These are phyloP conservation scores for Chloebia gouldiae DNA, from an alignment of 2,113 vertebrate species.

Conservation along the genomic window DNA sequence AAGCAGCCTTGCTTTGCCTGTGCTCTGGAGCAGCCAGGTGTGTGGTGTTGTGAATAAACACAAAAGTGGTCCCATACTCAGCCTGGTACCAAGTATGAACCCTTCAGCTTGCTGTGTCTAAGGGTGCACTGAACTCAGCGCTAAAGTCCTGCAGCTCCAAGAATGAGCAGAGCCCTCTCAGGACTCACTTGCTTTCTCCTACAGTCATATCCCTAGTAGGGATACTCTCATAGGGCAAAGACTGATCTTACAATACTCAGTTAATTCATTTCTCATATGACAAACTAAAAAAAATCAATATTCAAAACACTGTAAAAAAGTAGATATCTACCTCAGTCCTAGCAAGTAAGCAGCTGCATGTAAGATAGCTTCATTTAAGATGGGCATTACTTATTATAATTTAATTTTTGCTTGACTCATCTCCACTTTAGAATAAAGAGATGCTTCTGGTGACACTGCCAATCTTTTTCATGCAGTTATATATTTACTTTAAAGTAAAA, in stretches of 20 bases:
- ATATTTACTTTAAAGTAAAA: slow-evolving; percentile 33
- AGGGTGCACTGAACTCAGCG: neutral
- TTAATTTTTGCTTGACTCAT: slow-evolving; percentile 27
- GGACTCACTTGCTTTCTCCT: neutral
- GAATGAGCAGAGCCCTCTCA: neutral
- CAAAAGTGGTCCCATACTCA: neutral
- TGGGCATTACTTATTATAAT: neutral
- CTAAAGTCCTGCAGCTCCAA: neutral
- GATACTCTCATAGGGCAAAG: neutral
- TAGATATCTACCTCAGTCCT: neutral
- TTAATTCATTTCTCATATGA: neutral
- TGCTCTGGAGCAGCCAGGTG: neutral
- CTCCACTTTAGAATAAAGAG: neutral
- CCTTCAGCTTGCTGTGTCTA: neutral
- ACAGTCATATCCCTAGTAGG: neutral
- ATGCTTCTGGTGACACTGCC: slow-evolving; percentile 9
- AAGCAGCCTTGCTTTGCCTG: neutral
- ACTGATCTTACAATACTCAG: neutral
- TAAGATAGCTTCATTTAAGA: neutral
- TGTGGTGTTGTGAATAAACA: neutral
- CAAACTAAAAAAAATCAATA: neutral
- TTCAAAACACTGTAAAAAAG: neutral
- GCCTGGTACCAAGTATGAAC: neutral
- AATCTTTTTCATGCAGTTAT: slow-evolving; percentile 11
- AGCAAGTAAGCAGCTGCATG: neutral